These are phyloP conservation scores for Drosophila kikkawai DNA, from an alignment of 1,140 invertebrate species.

Conservation along the genomic window DNA sequence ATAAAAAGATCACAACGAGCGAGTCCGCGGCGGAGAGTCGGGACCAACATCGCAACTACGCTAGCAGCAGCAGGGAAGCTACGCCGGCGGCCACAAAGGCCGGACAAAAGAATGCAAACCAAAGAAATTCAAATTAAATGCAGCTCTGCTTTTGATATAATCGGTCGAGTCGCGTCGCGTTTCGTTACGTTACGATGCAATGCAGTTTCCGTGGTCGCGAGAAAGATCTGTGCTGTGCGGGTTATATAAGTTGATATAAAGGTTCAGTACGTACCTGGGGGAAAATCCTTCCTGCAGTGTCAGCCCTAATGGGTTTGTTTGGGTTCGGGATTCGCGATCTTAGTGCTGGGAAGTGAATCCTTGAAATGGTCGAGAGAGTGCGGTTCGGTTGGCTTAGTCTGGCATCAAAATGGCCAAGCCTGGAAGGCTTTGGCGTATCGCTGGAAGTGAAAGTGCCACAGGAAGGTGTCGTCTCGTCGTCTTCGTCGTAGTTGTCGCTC, in stretches of 20 bases:
- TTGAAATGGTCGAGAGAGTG: constrained; percentile 22
- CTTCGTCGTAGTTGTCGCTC: constrained; percentile 51
- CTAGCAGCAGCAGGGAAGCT: constrained; percentile 29
- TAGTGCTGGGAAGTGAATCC: constrained; percentile 21
- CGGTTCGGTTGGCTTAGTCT: constrained; percentile 8
- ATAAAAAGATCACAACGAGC: constrained; percentile 71
- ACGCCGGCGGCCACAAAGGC: constrained; percentile 57
- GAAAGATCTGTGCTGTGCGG: constrained; percentile 21
- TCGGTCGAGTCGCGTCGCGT: constrained; percentile 57
- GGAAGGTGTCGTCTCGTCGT: constrained; percentile 54
- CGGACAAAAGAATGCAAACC: constrained; percentile 73
- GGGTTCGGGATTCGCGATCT: neutral
- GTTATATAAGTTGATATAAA: constrained; percentile 61
- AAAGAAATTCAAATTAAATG: constrained; percentile 78
- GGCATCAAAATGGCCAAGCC: constrained; percentile 18
- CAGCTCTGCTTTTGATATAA: constrained; percentile 77
- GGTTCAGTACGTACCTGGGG: constrained; percentile 24
- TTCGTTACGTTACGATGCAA: constrained; percentile 10
- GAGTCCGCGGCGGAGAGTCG: constrained; percentile 35
- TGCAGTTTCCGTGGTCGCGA: constrained; percentile 21
- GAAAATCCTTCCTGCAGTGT: constrained; percentile 24
- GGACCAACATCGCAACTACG: constrained; percentile 8
- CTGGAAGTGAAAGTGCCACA: constrained; percentile 55
- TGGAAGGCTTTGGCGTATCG: constrained; percentile 24
- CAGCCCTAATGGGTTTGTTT: constrained; percentile 12